phyloP scores from a whole-genome alignment of 2,888 invertebrate genomes.

The Pantelozetes paolii region DNA sequence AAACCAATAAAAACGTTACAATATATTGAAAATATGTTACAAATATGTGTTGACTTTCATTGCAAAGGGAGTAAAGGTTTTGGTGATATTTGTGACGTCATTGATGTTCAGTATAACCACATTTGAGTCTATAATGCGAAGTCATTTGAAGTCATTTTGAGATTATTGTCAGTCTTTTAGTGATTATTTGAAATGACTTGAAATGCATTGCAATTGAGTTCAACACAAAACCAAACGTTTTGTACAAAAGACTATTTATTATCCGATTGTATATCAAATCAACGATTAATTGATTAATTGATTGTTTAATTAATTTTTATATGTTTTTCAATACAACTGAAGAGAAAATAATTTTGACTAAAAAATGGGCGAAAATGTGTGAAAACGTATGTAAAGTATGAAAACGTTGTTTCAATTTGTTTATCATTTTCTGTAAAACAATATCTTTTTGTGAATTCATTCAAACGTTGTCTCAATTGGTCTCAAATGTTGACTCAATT shows the following conservation, averaged over 20 bases:
- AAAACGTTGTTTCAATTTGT: background rate
- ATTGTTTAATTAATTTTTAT: background rate
- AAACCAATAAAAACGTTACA: no score
- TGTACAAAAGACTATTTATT: constrained; percentile 3
- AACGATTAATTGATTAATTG: background rate
- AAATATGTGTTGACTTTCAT: no score
- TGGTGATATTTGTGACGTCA: background rate
- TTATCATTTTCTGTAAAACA: background rate
- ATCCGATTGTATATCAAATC: background rate
- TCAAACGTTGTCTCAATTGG: no score
- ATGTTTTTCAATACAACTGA: background rate
- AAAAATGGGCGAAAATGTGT: background rate
- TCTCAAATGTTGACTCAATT: no score
- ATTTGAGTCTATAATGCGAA: constrained; percentile 6
- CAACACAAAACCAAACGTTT: background rate
- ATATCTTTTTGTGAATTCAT: no score
- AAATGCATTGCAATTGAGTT: background rate
- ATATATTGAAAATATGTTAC: no score
- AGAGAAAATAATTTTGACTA: background rate
- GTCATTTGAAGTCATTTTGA: constrained; percentile 19
- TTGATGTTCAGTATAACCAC: background rate
- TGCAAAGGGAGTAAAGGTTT: no score
- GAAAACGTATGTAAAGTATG: background rate
- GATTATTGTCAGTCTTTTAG: background rate
- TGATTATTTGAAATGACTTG: background rate